phyloP scores from a whole-genome alignment of 2,797 vertebrate species.

The Syncerus caffer region DNA sequence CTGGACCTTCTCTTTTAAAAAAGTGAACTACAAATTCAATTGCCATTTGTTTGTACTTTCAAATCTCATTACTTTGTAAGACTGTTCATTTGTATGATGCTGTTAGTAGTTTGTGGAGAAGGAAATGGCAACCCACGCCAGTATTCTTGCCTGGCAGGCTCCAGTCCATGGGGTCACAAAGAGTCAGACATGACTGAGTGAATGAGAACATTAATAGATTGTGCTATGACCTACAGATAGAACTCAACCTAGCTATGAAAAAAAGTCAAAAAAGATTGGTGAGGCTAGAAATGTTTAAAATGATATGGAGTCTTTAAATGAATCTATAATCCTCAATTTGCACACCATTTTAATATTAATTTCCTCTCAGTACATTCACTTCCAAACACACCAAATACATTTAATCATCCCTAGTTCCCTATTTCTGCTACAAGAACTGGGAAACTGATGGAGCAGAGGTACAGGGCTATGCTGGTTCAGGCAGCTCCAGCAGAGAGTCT shows the following conservation, averaged over 20 bases:
- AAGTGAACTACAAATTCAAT: background rate
- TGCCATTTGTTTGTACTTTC: background rate
- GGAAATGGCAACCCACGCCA: background rate
- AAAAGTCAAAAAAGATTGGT: background rate
- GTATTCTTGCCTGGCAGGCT: background rate
- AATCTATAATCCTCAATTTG: background rate
- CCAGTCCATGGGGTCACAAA: background rate
- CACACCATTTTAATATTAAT: background rate
- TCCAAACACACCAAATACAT: background rate
- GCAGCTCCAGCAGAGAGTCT: background rate
- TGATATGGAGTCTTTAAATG: background rate
- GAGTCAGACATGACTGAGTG: background rate
- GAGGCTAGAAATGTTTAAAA: background rate
- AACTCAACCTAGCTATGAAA: background rate
- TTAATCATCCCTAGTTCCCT: background rate
- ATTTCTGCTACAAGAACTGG: background rate
- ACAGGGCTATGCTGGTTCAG: background rate
- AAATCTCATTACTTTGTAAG: background rate
- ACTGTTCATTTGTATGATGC: background rate
- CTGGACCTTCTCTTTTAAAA: background rate
- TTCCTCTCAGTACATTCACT: background rate
- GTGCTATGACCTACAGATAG: background rate
- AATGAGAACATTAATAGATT: background rate
- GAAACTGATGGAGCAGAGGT: background rate
- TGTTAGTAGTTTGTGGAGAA: background rate